Evolutionary conservation across 1,140 invertebrate genomes (phyloP), one percentile per base, ranked within the genome.

Genomic region (Helicoverpa armigera): DNA sequence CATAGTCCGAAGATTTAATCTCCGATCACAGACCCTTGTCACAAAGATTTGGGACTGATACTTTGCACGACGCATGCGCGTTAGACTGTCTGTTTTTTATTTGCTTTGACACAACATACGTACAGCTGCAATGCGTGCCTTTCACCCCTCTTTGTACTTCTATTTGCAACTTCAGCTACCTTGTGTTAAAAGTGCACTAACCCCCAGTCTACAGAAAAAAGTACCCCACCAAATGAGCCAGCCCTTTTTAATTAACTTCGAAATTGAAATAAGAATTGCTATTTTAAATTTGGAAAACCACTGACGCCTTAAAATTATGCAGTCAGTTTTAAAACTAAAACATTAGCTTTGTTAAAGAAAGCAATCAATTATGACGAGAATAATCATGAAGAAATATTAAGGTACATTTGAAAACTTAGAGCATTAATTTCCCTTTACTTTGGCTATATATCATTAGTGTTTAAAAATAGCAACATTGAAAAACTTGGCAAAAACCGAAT

Each of bases 31-130:
- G 86, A 90, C 91, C 91, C 90, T 82, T 87, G 89, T 92, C 91
- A 91, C 83, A 87, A 77, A 89, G 89, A 90, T 92, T 87, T 88
- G 85, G 89, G 84, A 85, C 80, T 86, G 86, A 90, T 90, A 90
- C 88, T 16, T 31, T 60, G 13, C 13, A 74, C 5, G 1, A 74
- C 72, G 72, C 72, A 74, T 56, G 72, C 54, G 35, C 31, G n/a
- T 10, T 18, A 35, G 9, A n/a, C 10, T 12, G 18, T 12, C 23
- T 56, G 72, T 58, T 74, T 74, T 74, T 60, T 56, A 43, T 74
- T 74, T 74, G 54, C 51, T 10, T 56, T 73, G 18, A 51, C 16
- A 72, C 48, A 11, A 51, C 48, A n/a, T 72, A 51, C 69, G 7
- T 16, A 31, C 4, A 31, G 53, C 53, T 54, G 53, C 53, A 54